These are phyloP conservation scores for Orthonychiurus folsomi DNA, from an alignment of 2,888 invertebrate genomes.

Conservation along the genomic window DNA sequence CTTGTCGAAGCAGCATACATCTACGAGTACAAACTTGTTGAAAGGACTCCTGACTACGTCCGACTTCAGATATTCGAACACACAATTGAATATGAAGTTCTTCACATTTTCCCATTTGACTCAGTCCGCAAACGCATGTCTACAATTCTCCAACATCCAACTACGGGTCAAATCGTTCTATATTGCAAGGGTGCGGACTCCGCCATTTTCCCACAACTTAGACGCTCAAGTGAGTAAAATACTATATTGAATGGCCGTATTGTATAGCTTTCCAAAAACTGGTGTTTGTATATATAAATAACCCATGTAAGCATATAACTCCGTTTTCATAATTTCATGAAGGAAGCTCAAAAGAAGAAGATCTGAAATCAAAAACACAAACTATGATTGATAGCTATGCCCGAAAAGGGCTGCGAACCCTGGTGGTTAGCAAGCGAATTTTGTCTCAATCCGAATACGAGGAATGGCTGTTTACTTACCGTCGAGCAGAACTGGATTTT, in stretches of 20 bases:
- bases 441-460: not conserved
- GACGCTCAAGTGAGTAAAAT: slow-evolving; percentile 15
- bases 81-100: slow-evolving; percentile 46
- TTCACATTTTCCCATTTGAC: slow-evolving; percentile 77
- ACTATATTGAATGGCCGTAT: no score
- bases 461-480: not conserved
- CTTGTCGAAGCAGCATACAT: slow-evolving; percentile 84
- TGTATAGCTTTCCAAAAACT: no score
- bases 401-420: not conserved
- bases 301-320: no score
- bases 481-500: not conserved
- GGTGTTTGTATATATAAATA: no score
- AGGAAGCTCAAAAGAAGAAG: no score
- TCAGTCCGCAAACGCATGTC: slow-evolving; percentile 92
- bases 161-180: slow-evolving; percentile 60
- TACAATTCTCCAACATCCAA: slow-evolving; percentile 67
- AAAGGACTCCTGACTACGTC: slow-evolving; percentile 46
- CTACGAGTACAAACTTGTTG: slow-evolving; percentile 72
- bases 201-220: slow-evolving; percentile 24
- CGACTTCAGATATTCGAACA: not conserved
- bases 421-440: not conserved
- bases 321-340: no score
- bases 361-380: no score
- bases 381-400: not conserved
- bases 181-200: slow-evolving; percentile 61